Evolutionary conservation across 2,888 invertebrate genomes (phyloP).

Genomic region (Dasysyrphus albostriatus): DNA sequence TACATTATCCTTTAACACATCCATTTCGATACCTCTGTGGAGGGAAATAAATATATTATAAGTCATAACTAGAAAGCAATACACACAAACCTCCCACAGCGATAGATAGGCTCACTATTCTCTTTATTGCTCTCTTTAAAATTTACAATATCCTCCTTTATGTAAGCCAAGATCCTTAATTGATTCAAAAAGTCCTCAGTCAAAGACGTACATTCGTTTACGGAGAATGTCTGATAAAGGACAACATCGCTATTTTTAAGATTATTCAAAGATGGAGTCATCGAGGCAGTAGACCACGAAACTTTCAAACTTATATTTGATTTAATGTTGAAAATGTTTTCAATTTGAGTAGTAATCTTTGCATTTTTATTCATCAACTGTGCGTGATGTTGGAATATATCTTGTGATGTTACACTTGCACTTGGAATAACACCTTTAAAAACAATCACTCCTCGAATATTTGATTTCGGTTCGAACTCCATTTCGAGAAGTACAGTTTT

Average conservation of each 20-base stretch:
- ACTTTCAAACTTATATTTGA: slow-evolving; percentile 79
- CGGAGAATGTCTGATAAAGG: slow-evolving; percentile 80
- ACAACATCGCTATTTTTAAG: slow-evolving; percentile 80
- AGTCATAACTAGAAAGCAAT: not conserved
- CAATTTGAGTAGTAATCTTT: slow-evolving; percentile 74
- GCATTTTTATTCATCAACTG: slow-evolving; percentile 54
- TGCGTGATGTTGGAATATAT: slow-evolving; percentile 79
- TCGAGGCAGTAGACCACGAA: slow-evolving; percentile 78
- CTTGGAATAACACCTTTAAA: slow-evolving; percentile 79
- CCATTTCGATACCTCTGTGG: slow-evolving; percentile 62
- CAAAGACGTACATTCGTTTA: slow-evolving; percentile 78
- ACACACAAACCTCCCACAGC: slow-evolving; percentile 79
- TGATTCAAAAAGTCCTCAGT: slow-evolving; percentile 82
- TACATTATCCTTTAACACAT: slow-evolving; percentile 80
- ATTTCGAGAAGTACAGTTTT: slow-evolving; percentile 81
- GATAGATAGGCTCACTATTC: slow-evolving; percentile 79
- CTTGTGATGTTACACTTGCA: slow-evolving; percentile 77
- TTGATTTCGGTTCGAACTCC: slow-evolving; percentile 78
- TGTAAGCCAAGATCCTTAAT: slow-evolving; percentile 79
- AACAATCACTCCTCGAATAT: slow-evolving; percentile 80
- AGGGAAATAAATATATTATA: not conserved
- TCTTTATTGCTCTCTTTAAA: slow-evolving; percentile 78
- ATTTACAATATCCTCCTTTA: slow-evolving; percentile 82
- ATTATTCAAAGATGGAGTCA: slow-evolving; percentile 79
- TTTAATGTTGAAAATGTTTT: slow-evolving; percentile 81